A percentile compares a stretch with the other conserved stretches of the same genome.
phyloP scores from a whole-genome alignment of 1,140 invertebrate genomes.

The Conus ventricosus region DNA sequence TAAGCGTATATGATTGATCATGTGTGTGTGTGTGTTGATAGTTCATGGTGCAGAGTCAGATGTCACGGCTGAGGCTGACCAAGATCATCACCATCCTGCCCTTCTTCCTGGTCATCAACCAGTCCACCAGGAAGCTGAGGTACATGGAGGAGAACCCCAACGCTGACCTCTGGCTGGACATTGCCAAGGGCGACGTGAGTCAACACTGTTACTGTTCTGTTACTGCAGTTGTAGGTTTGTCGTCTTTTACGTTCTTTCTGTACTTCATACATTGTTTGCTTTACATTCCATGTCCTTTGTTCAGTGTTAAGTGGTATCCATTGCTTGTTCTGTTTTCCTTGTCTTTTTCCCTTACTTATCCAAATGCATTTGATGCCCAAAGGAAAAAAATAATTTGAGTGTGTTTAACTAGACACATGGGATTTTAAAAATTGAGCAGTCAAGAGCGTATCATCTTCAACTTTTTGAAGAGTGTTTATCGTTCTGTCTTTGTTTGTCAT shows the following conservation, averaged over 20 bases:
- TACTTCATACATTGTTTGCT: background rate
- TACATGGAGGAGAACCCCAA: conserved; percentile 91
- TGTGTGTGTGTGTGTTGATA: conserved; percentile 42
- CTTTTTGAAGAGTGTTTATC: too few relatives aligned
- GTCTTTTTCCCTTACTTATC: too few relatives aligned
- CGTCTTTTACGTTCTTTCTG: background rate
- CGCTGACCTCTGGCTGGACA: conserved; percentile 88
- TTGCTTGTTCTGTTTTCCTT: background rate
- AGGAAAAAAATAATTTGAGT: too few relatives aligned
- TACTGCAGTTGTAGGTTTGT: background rate
- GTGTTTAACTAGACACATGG: too few relatives aligned
- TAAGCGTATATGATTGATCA: too few relatives aligned
- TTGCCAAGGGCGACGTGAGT: conserved; percentile 80
- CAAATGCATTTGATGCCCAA: too few relatives aligned
- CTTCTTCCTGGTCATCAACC: conserved; percentile 74
- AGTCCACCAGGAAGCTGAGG: conserved; percentile 81
- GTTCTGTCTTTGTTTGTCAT: too few relatives aligned
- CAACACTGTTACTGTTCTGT: background rate
- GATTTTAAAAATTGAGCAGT: too few relatives aligned
- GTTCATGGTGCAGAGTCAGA: conserved; percentile 72
- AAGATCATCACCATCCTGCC: conserved; percentile 72
- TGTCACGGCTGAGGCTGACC: conserved; percentile 69
- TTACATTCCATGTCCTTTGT: background rate
- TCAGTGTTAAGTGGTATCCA: background rate
- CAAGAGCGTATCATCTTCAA: too few relatives aligned